These are phyloP conservation scores for Euura saliciscinereae DNA, from an alignment of 1,140 invertebrate species.

Conservation along the genomic window DNA sequence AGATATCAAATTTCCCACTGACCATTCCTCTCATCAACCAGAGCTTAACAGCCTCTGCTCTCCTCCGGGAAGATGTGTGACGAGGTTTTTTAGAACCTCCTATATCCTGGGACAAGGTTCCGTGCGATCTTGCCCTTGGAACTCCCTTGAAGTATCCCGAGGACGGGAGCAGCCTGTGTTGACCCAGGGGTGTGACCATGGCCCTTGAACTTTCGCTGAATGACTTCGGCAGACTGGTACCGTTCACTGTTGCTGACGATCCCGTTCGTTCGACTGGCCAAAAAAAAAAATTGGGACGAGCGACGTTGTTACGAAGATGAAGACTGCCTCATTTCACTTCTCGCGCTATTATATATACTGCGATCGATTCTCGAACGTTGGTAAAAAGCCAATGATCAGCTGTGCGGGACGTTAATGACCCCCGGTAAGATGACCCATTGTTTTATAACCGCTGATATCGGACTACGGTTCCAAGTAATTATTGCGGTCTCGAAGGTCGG, in stretches of 20 bases:
- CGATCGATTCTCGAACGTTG: no score
- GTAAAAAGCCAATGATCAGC: no score
- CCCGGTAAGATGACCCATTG: background rate
- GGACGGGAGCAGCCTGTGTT: conserved; percentile 23
- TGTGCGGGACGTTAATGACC: no score
- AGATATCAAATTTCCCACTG: background rate
- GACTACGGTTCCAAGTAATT: background rate
- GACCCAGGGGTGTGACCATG: conserved; percentile 18
- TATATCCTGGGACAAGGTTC: conserved; percentile 11
- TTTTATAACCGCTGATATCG: background rate
- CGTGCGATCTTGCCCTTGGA: conserved; percentile 18
- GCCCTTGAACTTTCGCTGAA: conserved; percentile 20
- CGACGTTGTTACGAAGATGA: background rate
- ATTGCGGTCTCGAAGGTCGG: conserved; percentile 1
- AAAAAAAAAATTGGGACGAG: background rate
- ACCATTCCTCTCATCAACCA: conserved; percentile 50
- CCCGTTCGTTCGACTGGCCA: conserved; percentile 37
- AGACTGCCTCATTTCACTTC: no score
- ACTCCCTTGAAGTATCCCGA: conserved; percentile 11
- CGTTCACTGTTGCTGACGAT: conserved; percentile 43
- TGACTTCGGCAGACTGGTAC: conserved; percentile 21
- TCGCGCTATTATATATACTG: no score
- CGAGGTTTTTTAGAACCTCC: background rate
- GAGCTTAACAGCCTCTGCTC: conserved; percentile 42
- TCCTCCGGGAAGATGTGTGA: conserved; percentile 7